Percentiles rank a stretch among this genome's conserved stretches.
These are phyloP conservation scores for Telenomus remus DNA, from an alignment of 1,140 invertebrate genomes.

Conservation along the genomic window DNA sequence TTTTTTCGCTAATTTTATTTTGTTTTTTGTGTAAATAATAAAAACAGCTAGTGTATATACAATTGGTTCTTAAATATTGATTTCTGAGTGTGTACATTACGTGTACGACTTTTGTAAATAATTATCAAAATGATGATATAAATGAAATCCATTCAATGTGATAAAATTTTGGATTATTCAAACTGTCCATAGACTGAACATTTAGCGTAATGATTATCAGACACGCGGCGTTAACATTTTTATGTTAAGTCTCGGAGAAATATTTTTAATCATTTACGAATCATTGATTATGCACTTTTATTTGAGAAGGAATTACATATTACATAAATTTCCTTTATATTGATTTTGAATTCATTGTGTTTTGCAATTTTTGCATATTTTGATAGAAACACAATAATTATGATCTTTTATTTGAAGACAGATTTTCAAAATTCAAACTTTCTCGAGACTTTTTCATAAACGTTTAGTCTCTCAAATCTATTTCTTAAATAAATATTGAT, in stretches of 20 bases:
- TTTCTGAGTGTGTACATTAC: slow-evolving; percentile 21
- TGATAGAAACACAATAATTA: no score
- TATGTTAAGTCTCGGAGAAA: slow-evolving; percentile 21
- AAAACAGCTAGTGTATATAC: slow-evolving; percentile 26
- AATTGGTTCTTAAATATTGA: slow-evolving; percentile 27
- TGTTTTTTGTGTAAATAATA: slow-evolving; percentile 16
- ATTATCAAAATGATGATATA: slow-evolving; percentile 3
- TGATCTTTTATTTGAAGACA: no score
- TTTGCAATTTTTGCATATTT: no score
- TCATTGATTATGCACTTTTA: background rate
- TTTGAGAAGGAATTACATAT: background rate
- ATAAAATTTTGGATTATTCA: slow-evolving; percentile 10
- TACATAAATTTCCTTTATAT: no score
- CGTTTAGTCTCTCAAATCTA: slow-evolving; percentile 15
- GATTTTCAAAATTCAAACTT: background rate
- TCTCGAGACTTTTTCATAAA: slow-evolving; percentile 23
- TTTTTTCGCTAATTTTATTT: slow-evolving; percentile 15
- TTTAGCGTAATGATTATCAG: slow-evolving; percentile 10
- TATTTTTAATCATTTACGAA: background rate
- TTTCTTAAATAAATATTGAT: slow-evolving; percentile 1
- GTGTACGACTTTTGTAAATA: slow-evolving; percentile 37
- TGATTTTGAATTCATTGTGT: no score
- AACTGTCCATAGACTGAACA: slow-evolving; percentile 38
- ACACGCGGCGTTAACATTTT: slow-evolving; percentile 4
- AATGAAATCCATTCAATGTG: background rate